A percentile compares a stretch with the other conserved stretches of the same genome.
Conservation (phyloP, 1,140 invertebrate species). For the Apis florea region DNA sequence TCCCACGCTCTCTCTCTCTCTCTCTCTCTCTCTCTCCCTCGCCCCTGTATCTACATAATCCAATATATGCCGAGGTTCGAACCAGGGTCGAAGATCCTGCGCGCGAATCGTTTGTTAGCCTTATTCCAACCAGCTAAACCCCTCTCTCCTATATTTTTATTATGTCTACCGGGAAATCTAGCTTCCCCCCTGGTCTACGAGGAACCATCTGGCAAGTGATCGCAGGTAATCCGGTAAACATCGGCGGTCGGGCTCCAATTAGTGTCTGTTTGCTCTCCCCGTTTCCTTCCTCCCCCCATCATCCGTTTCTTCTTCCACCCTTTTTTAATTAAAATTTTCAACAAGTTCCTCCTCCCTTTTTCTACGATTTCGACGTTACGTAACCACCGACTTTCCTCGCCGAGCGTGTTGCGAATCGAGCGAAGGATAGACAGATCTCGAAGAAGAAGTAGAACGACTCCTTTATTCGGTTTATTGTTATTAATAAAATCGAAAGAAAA, state of each 20-base stretch:
- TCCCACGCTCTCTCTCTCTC: no score
- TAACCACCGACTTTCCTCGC: not conserved
- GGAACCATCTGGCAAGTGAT: constrained; percentile 71
- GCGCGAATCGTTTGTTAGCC: constrained; percentile 71
- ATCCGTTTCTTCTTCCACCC: constrained; percentile 43
- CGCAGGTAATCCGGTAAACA: constrained; percentile 66
- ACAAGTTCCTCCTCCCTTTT: constrained; percentile 43
- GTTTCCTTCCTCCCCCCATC: constrained; percentile 46
- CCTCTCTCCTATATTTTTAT: constrained; percentile 69
- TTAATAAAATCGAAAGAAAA: no score
- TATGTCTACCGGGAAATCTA: constrained; percentile 75
- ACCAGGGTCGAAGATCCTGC: constrained; percentile 64
- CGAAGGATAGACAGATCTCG: not conserved
- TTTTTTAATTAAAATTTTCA: constrained; percentile 44
- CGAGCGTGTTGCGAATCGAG: no score
- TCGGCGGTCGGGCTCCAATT: constrained; percentile 68
- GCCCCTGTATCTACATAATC: constrained; percentile 72
- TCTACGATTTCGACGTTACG: constrained; percentile 22
- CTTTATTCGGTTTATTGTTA: not conserved
- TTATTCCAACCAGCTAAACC: constrained; percentile 17
- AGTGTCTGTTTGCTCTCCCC: constrained; percentile 68
- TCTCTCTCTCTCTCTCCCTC: not conserved
- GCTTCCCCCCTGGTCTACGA: constrained; percentile 55
- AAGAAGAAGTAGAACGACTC: not conserved
- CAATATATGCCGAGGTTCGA: constrained; percentile 65